Base-by-base conservation (phyloP, 2,888 invertebrate genomes). In the Caenorhabditis sulstoni region DNA sequence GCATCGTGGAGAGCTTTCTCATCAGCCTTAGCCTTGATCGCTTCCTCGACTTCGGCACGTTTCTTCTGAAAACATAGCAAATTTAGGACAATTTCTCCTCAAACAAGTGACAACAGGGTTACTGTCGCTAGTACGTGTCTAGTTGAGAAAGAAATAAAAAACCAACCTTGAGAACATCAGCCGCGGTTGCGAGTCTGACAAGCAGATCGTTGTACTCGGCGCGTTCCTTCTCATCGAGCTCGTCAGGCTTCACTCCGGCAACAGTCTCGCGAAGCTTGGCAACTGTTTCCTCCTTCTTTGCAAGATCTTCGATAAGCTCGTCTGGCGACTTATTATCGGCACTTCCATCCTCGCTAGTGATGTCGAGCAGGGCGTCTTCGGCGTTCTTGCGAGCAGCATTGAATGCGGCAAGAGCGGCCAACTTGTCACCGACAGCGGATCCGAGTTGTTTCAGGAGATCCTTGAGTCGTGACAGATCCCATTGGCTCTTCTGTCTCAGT, bases 171-270 rank as follows among this genome's bases (percentile, higher is more conserved):
- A 41, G 41, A 41, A 41, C 41, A 41, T 41, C 41, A 41, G 41
- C 41, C 41, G 41, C 41, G 41, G 41, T 41, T 11, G 41, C 41
- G 41, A 41, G 65, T 55, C 65, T 65, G 53, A 55, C 65, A 65
- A 65, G 76, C 44, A 82, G 62, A 64, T 81, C 81, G 55, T 77
- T 79, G 76, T 77, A 76, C 62, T 82, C 80, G 52, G 70, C 66
- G 39, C 70, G 65, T 50, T 83, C 76, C 39, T 82, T 74, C 49
- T 81, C 79, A 59, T 84, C 82, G 44, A 82, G 79, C 37, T 74
- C 79, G 47, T 73, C 68, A 39, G 68, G 67, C 55, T 81, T 77
- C 18, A 77, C 53, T 41, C 66, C 70, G 49, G 67, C 59, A 41
- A 84, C 61, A 20, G 71, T 64, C 29, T 78, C 74, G 22, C 67